Evolutionary conservation across 2,113 vertebrate genomes (phyloP), one percentile per base, ranked within the genome.

Genomic region (Archilochus colubris): DNA sequence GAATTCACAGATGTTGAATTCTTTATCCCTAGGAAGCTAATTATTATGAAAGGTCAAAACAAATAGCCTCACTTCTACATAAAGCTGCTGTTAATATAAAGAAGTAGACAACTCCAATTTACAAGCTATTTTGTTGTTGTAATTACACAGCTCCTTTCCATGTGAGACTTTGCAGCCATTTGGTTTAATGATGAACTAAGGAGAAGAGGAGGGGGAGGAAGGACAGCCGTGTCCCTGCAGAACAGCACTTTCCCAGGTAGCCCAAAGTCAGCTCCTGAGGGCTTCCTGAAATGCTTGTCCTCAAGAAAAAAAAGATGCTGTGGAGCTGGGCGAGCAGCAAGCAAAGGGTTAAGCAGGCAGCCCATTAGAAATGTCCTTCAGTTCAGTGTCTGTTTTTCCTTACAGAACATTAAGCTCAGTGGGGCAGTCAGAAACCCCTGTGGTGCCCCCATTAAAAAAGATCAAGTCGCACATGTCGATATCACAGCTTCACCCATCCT

Each of bases 331-430:
- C 75, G 64, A 55, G 95, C 92, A 48, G 95, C 93, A 83, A 90
- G 78, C 79, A 82, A 98, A 97, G 98, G 97, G 98, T 98, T 98
- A 98, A 97, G 93, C 94, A 89, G 64, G 62, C 95, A 97, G 95
- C 97, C 98, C 98, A 98, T 98, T 98, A 98, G 97, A 81, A 87
- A 97, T 91, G 97, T 96, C 98, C 98, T 97, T 97, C 96, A 95
- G 98, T 96, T 97, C 95, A 85, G 94, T 95, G 95, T 95, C 97
- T 98, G 97, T 98, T 97, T 98, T 97, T 97, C 97, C 97, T 97
- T 98, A 97, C 96, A 98, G 97, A 98, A 98, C 95, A 98, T 97
- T 97, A 97, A 97, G 98, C 98, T 98, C 98, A 98, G 98, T 98
- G 98, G 98, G 98, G 97, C 97, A 97, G 97, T 97, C 97, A 97